Evolutionary conservation across 2,113 vertebrate genomes (phyloP).

Genomic region (Colistium nudipinnis): DNA sequence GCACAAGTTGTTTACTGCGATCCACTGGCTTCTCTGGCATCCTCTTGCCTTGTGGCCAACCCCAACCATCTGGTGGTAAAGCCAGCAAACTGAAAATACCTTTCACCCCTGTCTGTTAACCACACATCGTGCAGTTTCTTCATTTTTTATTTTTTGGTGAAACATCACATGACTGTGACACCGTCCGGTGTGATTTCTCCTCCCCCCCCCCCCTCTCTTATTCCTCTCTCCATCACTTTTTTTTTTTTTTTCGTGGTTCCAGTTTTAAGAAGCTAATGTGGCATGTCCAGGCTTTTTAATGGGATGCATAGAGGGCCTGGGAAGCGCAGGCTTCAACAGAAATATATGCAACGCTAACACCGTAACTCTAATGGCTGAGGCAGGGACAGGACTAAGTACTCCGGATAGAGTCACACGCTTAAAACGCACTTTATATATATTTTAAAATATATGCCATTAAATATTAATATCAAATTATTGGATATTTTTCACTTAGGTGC

Average conservation of each 20-base stretch:
- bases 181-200: slow-evolving; percentile 60
- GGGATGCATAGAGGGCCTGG: slow-evolving; percentile 86
- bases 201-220: slow-evolving; percentile 35
- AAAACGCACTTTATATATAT: neutral
- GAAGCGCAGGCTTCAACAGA: slow-evolving; percentile 84
- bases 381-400: slow-evolving; percentile 23
- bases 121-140: slow-evolving; percentile 56
- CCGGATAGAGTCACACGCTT: slow-evolving; percentile 26
- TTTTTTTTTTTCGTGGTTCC: slow-evolving; percentile 63
- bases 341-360: slow-evolving; percentile 64
- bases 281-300: slow-evolving; percentile 91
- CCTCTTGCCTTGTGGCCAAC: slow-evolving; percentile 32
- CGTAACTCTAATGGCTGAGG: slow-evolving; percentile 32
- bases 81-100: slow-evolving; percentile 32
- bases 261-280: slow-evolving; percentile 90
- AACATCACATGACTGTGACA: slow-evolving; percentile 45
- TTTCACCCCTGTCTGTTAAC: slow-evolving; percentile 29
- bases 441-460: neutral
- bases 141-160: slow-evolving; percentile 40
- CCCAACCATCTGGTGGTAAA: slow-evolving; percentile 46
- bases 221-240: too few species aligned
- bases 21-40: slow-evolving; percentile 19
- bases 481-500: too few species aligned
- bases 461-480: neutral
- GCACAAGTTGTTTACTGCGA: slow-evolving; percentile 34